A percentile compares a stretch with the other conserved stretches of the same genome.
Conservation (phyloP, 2,113 vertebrate genomes). For the Eulemur macaco region DNA sequence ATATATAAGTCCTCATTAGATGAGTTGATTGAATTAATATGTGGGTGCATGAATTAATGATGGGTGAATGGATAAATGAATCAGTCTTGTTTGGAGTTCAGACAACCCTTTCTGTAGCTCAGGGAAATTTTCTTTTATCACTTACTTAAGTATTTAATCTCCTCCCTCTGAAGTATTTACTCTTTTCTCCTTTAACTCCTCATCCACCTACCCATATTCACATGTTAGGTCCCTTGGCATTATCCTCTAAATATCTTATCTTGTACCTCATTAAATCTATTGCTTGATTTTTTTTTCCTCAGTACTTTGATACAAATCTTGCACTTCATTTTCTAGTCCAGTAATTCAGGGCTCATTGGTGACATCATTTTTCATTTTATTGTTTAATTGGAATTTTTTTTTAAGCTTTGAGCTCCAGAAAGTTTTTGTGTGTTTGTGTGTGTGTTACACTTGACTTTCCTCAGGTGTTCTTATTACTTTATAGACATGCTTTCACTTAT, state of each 20-base stretch:
- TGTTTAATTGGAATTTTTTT: not conserved
- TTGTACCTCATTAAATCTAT: not conserved
- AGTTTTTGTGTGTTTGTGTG: not conserved
- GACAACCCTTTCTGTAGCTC: not conserved
- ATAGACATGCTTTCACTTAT: constrained; percentile 23
- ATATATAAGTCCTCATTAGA: not conserved
- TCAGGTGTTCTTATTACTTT: not conserved
- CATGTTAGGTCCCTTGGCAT: not conserved
- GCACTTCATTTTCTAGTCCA: not conserved
- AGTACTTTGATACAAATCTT: not conserved
- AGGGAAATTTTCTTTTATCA: not conserved
- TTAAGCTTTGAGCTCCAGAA: constrained; percentile 1
- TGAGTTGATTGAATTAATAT: not conserved
- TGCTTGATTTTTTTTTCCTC: not conserved
- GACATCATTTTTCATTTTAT: constrained; percentile 9
- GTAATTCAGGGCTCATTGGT: not conserved
- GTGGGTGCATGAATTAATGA: too few species aligned
- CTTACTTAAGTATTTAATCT: not conserved
- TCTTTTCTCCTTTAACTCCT: not conserved
- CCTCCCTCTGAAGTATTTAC: not conserved
- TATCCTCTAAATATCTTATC: not conserved
- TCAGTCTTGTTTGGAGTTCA: not conserved
- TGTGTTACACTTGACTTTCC: not conserved
- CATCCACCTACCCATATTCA: not conserved
- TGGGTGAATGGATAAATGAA: not conserved